phyloP scores from a whole-genome alignment of 2,888 invertebrate genomes.

The Platycheirus rosarum region DNA sequence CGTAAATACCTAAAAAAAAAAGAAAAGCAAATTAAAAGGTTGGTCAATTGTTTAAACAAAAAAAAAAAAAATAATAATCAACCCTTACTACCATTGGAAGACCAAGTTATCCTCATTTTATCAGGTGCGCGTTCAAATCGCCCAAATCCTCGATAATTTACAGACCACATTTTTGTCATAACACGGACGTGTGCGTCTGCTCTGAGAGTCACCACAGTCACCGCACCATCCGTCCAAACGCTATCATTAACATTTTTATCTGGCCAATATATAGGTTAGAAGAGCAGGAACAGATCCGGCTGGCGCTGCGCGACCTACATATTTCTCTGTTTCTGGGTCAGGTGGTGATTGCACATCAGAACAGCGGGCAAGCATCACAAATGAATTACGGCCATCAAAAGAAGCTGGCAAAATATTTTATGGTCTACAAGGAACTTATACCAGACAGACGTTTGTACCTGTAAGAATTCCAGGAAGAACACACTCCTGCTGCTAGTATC shows the following conservation, averaged over 20 bases:
- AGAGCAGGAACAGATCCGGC: slow-evolving; percentile 44
- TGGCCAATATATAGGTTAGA: slow-evolving; percentile 39
- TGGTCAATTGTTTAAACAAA: not conserved
- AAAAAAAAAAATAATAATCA: slow-evolving; percentile 20
- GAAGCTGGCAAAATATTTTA: slow-evolving; percentile 70
- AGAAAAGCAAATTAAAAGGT: slow-evolving; percentile 4
- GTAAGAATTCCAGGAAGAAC: slow-evolving; percentile 24
- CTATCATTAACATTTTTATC: slow-evolving; percentile 70
- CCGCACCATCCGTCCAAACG: slow-evolving; percentile 34
- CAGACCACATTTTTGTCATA: slow-evolving; percentile 60
- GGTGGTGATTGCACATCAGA: slow-evolving; percentile 33
- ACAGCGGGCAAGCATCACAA: slow-evolving; percentile 29
- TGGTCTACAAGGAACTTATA: slow-evolving; percentile 52
- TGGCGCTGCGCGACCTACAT: too few species aligned
- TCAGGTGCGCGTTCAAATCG: slow-evolving; percentile 67
- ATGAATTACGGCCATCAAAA: slow-evolving; percentile 59
- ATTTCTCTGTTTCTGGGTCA: slow-evolving; percentile 63
- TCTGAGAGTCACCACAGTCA: slow-evolving; percentile 1
- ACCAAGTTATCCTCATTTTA: slow-evolving; percentile 45
- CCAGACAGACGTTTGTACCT: too few species aligned
- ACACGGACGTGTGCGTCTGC: slow-evolving; percentile 44
- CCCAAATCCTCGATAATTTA: slow-evolving; percentile 65
- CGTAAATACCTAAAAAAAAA: slow-evolving; percentile 42
- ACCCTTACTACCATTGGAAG: slow-evolving; percentile 26
- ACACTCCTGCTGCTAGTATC: slow-evolving; percentile 23